Evolutionary conservation across 2,888 invertebrate genomes (phyloP).

Genomic region (Cephalotes varians): DNA sequence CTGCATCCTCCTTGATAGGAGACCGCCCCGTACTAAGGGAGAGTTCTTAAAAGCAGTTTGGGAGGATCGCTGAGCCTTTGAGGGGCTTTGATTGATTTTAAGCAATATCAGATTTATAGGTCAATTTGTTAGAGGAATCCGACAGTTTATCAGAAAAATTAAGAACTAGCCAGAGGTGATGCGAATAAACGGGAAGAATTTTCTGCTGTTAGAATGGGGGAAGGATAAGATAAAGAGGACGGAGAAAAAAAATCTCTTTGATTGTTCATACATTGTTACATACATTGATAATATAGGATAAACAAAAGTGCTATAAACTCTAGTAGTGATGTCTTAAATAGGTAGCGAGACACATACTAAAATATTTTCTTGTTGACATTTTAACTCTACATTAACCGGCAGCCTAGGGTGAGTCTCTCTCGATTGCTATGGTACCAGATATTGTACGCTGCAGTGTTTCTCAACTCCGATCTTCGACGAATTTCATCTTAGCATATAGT

Average conservation of each 20-base stretch:
- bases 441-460: constrained; percentile 69
- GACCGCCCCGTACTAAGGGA: constrained; percentile 38
- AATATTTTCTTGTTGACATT: constrained; percentile 84
- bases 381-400: constrained; percentile 82
- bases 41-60: constrained; percentile 72
- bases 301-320: constrained; percentile 80
- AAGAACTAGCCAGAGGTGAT: constrained; percentile 56
- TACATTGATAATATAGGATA: constrained; percentile 82
- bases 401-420: constrained; percentile 81
- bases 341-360: constrained; percentile 77
- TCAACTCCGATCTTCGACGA: constrained; percentile 51
- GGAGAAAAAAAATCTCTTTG: constrained; percentile 59
- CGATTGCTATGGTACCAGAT: constrained; percentile 64
- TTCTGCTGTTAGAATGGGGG: constrained; percentile 34
- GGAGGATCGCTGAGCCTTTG: constrained; percentile 82
- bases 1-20: constrained; percentile 84
- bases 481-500: constrained; percentile 13
- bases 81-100: constrained; percentile 85
- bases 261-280: constrained; percentile 82
- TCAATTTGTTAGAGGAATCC: constrained; percentile 83
- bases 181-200: constrained; percentile 25
- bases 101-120: constrained; percentile 86
- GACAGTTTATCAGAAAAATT: constrained; percentile 76
- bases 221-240: constrained; percentile 39
- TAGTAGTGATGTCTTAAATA: constrained; percentile 81